phyloP scores from a whole-genome alignment of 2,888 invertebrate species.

The Operophtera brumata region DNA sequence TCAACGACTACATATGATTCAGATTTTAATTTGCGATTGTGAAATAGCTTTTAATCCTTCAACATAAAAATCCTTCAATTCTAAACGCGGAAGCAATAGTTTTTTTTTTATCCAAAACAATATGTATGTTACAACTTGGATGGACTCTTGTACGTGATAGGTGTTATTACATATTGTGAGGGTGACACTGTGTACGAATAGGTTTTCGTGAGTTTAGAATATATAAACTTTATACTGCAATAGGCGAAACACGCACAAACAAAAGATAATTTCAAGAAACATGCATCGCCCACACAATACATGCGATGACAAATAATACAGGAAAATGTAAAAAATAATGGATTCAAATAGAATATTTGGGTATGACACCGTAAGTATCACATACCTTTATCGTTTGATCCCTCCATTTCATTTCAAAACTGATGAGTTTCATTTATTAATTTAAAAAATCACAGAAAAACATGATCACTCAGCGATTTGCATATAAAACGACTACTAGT shows the following conservation, averaged over 20 bases:
- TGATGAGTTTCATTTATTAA: constrained; percentile 39
- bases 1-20: neutral
- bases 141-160: neutral
- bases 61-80: constrained; percentile 20
- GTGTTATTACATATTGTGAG: neutral
- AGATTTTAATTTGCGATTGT: neutral
- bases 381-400: constrained; percentile 59
- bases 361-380: constrained; percentile 7
- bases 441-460: constrained; percentile 38
- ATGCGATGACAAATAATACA: constrained; percentile 52
- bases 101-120: neutral
- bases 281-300: constrained; percentile 72
- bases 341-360: constrained; percentile 1
- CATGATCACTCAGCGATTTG: constrained; percentile 40
- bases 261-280: constrained; percentile 65
- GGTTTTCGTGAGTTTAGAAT: neutral
- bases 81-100: constrained; percentile 19
- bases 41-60: constrained; percentile 34
- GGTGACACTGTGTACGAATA: neutral
- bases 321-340: constrained; percentile 44
- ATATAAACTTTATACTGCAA: neutral
- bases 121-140: neutral
- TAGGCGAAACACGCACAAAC: constrained; percentile 45
- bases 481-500: constrained; percentile 28
- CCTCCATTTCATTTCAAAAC: constrained; percentile 73